Base-by-base conservation (phyloP, 64 coral and sea anemone genomes). In the Platygyra sinensis region DNA sequence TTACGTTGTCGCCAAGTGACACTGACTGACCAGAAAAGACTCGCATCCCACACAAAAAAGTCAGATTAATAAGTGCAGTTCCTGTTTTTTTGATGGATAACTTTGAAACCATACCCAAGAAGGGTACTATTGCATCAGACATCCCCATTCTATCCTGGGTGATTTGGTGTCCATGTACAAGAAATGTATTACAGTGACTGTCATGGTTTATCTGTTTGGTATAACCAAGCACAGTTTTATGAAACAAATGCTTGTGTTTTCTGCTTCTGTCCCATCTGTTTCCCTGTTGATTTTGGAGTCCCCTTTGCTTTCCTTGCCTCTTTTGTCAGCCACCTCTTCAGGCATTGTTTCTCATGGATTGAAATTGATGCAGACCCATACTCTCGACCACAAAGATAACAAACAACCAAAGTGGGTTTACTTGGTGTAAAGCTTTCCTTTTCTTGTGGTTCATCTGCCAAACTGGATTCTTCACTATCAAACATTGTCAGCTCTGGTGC, bases 331-430 rank as follows among this genome's bases (percentile, higher is more conserved):
- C 79, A 86, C 62, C 89, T 98, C 71, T 92, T 98, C 36, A 88
- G 62, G 91, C 97, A 99, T 65, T 99, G 94, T 93, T 96, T 99
- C 65, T 99, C 97, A 61, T 99, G 97, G 60, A 99, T 93, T 71
- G 83, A 81, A 72, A 93, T 93, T 67, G 97, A 99, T 24, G 97
- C 94, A 67, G 88, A 89, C 8, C 94, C 91, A 89, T 96, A 99
- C 33, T 95, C 94, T 1, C 91, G 88, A 16, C 97, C 97, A 89
- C 97, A 99, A 32, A 99, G 93, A 88, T 96, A 96, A 69, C 97
- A 99, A 54, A 89, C 67, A 74, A 99, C 94, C 30, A 77, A 57
- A 62, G 80, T 87, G 79, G 97, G 91, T 46, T 79, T 90, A 59
- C 78, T 38, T 39, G 64, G 51, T 36, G 67, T 16, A 27, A 24